phyloP scores from a whole-genome alignment of 2,113 vertebrate genomes.

The Poicephalus gulielmi region DNA sequence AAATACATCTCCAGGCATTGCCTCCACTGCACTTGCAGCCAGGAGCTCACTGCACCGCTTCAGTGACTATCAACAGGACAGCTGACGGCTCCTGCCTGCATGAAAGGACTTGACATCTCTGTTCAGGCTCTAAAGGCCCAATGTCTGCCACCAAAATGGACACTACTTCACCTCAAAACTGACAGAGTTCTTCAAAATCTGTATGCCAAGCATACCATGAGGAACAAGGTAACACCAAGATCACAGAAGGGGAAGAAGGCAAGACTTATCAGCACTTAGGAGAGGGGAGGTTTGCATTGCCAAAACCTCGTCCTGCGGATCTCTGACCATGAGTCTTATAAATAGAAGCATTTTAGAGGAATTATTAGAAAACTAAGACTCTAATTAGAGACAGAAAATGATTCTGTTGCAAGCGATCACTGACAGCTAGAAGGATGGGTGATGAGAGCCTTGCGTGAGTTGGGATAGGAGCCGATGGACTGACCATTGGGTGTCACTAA shows the following conservation, averaged over 20 bases:
- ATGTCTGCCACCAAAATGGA: neutral
- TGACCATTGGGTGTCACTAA: slow-evolving; percentile 43
- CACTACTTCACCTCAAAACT: neutral
- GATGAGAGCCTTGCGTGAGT: accelerated
- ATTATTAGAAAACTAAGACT: neutral
- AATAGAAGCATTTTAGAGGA: accelerated
- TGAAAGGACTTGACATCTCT: neutral
- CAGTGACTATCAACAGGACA: neutral
- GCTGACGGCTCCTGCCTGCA: neutral
- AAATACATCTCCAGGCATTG: neutral
- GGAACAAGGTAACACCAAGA: neutral
- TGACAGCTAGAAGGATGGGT: accelerated
- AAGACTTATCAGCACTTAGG: accelerated
- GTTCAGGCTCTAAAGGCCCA: neutral
- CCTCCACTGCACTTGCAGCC: neutral
- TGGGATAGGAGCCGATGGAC: accelerated
- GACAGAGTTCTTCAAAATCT: accelerated
- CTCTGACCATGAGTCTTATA: accelerated
- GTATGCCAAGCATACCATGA: accelerated
- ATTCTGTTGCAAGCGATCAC: accelerated
- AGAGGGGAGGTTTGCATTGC: neutral
- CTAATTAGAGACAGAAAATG: accelerated
- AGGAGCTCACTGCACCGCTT: neutral
- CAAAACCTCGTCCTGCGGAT: neutral
- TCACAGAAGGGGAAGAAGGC: neutral